Percentiles rank a stretch among this genome's conserved stretches.
These are phyloP conservation scores for Dipodomys spectabilis DNA, from an alignment of 2,113 vertebrate genomes.

Conservation along the genomic window DNA sequence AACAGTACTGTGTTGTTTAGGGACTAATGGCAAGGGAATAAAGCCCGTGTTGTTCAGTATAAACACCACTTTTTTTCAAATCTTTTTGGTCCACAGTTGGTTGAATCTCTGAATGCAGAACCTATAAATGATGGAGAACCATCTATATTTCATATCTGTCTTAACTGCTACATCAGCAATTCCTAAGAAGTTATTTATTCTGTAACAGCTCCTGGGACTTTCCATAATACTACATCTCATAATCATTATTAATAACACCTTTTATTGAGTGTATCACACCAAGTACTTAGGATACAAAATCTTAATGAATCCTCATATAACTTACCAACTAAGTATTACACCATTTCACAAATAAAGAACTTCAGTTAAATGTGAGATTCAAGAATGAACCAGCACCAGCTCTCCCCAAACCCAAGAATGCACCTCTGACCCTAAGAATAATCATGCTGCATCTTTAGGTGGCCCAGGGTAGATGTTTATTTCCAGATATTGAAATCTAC, in stretches of 20 bases:
- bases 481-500: conserved; percentile 51
- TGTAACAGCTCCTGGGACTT: background rate
- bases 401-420: background rate
- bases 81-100: background rate
- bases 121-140: background rate
- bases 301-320: background rate
- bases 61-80: background rate
- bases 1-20: background rate
- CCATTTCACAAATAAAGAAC: background rate
- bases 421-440: background rate
- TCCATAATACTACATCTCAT: background rate
- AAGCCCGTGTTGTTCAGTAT: background rate
- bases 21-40: background rate
- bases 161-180: background rate
- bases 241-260: background rate
- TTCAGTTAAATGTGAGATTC: background rate
- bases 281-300: background rate
- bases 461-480: conserved; percentile 6
- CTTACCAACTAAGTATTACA: background rate
- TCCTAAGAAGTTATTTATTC: background rate
- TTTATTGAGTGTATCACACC: background rate
- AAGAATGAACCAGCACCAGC: background rate
- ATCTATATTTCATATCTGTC: background rate
- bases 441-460: background rate
- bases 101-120: background rate